These are phyloP conservation scores for Drosophila bocqueti DNA, from an alignment of 1,140 invertebrate genomes.

Conservation along the genomic window DNA sequence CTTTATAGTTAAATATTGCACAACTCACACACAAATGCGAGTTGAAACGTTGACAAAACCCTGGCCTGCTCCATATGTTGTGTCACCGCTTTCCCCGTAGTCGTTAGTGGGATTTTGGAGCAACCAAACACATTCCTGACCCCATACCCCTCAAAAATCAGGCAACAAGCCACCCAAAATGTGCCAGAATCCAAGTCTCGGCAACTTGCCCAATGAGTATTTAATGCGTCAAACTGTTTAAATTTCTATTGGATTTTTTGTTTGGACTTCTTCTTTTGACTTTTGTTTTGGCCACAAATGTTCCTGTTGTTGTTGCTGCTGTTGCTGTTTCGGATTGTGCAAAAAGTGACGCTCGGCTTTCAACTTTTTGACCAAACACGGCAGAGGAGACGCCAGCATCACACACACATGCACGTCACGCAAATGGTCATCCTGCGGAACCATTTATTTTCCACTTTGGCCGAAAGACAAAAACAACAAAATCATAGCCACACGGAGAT, in stretches of 20 bases:
- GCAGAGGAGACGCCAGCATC: constrained; percentile 17
- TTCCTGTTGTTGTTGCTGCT: constrained; percentile 37
- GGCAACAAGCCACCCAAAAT: constrained; percentile 15
- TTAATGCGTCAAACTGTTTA: constrained; percentile 84
- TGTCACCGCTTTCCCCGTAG: constrained; percentile 15
- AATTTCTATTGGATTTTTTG: constrained; percentile 81
- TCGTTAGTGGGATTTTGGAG: constrained; percentile 27
- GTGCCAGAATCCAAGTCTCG: constrained; percentile 24
- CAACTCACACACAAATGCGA: constrained; percentile 5
- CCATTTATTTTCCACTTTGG: constrained; percentile 83
- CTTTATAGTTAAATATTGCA: constrained; percentile 4
- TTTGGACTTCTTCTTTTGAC: constrained; percentile 70
- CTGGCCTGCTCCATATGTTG: constrained; percentile 13
- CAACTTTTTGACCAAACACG: constrained; percentile 74
- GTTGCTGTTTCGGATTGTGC: constrained; percentile 53
- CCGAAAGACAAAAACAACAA: constrained; percentile 69
- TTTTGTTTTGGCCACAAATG: constrained; percentile 76
- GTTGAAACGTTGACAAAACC: constrained; percentile 6
- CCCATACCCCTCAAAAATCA: not conserved
- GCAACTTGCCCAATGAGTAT: constrained; percentile 71
- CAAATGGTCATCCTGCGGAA: constrained; percentile 83
- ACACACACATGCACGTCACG: constrained; percentile 50
- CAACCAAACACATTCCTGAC: not conserved
- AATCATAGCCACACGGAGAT: constrained; percentile 30
- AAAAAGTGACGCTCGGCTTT: constrained; percentile 77